Conservation (phyloP, 2,797 vertebrate species). For the Mareca penelope region DNA sequence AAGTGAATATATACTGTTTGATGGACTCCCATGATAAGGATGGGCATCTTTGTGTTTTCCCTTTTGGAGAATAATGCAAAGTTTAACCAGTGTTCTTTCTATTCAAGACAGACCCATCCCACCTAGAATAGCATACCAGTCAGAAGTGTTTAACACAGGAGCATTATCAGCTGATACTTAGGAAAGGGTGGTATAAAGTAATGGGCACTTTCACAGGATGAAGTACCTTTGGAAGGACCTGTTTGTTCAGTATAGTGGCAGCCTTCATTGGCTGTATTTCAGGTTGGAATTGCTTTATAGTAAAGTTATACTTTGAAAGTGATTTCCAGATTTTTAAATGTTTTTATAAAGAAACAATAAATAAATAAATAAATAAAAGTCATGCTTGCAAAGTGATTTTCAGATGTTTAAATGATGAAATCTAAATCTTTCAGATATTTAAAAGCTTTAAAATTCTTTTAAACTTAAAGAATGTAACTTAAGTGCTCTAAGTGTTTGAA, state of each 20-base stretch:
- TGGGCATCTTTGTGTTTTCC: background rate
- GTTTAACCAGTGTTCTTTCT: background rate
- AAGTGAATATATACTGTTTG: background rate
- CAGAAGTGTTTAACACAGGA: background rate
- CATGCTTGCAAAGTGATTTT: background rate
- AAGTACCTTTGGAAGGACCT: background rate
- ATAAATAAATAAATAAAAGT: background rate
- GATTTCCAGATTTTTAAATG: background rate
- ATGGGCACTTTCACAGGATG: background rate
- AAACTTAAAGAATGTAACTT: too few relatives aligned
- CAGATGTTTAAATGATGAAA: background rate
- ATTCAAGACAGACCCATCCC: background rate
- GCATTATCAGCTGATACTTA: background rate
- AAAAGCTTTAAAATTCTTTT: too few relatives aligned
- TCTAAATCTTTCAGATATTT: too few relatives aligned
- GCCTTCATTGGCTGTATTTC: background rate
- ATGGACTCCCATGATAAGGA: background rate
- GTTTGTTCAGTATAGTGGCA: background rate
- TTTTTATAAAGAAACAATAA: background rate
- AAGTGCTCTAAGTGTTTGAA: background rate
- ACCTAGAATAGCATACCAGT: background rate
- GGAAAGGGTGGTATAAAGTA: background rate
- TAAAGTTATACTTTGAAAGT: background rate
- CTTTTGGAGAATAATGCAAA: background rate
- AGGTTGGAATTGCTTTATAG: background rate